A percentile compares a stretch with the other conserved stretches of the same genome.
Evolutionary conservation across 1,140 invertebrate species (phyloP).

Genomic region (Orussus abietinus): DNA sequence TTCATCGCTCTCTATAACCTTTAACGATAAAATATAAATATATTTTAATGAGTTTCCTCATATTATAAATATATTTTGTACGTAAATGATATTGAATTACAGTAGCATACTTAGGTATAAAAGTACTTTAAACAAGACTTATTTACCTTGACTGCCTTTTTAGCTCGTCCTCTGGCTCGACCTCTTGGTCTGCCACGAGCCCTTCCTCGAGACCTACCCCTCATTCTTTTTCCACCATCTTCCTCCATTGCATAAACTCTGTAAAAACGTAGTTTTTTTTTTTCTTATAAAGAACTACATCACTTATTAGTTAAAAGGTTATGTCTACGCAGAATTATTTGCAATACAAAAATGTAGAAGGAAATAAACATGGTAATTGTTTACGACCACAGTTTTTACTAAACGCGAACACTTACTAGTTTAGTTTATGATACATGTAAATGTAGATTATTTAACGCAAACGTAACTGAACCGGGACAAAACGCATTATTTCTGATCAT

Average conservation of each 20-base stretch:
- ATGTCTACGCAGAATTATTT: no score
- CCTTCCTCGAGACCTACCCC: conserved; percentile 56
- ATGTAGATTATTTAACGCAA: no score
- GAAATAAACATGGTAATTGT: no score
- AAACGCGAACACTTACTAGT: no score
- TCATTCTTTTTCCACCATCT: conserved; percentile 45
- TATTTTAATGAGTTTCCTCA: background rate
- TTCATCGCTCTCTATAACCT: conserved; percentile 69
- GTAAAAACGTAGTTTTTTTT: no score
- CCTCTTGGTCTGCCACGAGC: conserved; percentile 68
- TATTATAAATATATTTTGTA: conserved; percentile 1
- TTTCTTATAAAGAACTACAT: no score
- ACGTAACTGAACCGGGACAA: no score
- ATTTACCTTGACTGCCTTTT: conserved; percentile 65
- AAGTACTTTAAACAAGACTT: background rate
- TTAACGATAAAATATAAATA: conserved; percentile 10
- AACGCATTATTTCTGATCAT: no score
- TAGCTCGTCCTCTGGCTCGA: conserved; percentile 63
- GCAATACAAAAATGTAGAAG: no score
- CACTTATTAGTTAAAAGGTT: no score
- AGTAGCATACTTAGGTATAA: background rate
- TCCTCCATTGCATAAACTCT: conserved; percentile 48
- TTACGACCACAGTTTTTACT: no score
- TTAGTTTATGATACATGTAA: no score
- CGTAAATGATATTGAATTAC: background rate